Evolutionary conservation across 2,113 vertebrate genomes (phyloP).

Genomic region (Oncorhynchus keta): DNA sequence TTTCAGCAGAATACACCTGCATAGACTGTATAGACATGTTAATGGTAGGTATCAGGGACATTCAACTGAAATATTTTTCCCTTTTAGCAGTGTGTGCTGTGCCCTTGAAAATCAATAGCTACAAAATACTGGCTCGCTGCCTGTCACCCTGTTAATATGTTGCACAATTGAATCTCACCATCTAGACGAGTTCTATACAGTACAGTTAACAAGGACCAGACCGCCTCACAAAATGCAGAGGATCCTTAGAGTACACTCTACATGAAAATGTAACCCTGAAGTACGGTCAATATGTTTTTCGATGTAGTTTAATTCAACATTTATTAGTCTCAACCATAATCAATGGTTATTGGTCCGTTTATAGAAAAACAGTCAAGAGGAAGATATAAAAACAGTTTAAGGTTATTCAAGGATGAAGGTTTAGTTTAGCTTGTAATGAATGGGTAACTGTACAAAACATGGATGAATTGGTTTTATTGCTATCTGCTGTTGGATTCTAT

Average conservation of each 20-base stretch:
- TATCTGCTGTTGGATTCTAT: too few species aligned
- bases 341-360: too few species aligned
- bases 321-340: neutral
- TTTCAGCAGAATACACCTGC: neutral
- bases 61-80: constrained; percentile 30
- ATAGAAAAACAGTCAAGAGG: too few species aligned
- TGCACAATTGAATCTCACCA: constrained; percentile 35
- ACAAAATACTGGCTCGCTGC: constrained; percentile 43
- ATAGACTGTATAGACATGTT: neutral
- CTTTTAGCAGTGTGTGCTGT: constrained; percentile 7
- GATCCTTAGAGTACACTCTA: neutral
- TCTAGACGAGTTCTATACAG: constrained; percentile 36
- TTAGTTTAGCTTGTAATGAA: too few species aligned
- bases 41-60: constrained; percentile 4
- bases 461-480: too few species aligned
- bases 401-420: too few species aligned
- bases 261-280: constrained; percentile 18
- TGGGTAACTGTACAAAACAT: too few species aligned
- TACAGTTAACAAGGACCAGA: constrained; percentile 23
- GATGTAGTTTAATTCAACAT: neutral
- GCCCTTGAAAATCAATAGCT: constrained; percentile 37
- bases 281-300: neutral
- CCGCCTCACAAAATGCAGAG: constrained; percentile 3
- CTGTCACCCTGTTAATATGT: constrained; percentile 37
- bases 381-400: too few species aligned